Evolutionary conservation across 2,113 vertebrate species (phyloP).

Genomic region (Cephalopterus ornatus): DNA sequence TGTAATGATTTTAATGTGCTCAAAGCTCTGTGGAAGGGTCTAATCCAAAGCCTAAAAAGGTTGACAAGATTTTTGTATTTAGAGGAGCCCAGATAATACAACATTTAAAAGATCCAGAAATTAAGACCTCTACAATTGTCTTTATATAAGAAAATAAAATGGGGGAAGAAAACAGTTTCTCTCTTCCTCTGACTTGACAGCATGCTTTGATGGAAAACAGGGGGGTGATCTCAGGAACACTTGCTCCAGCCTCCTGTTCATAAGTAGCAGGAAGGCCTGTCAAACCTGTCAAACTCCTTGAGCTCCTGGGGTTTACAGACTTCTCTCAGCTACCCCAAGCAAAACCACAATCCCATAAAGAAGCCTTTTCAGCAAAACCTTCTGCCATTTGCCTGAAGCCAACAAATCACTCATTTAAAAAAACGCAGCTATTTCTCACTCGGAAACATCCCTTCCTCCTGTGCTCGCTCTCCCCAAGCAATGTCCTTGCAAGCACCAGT

Average conservation of each 20-base stretch:
- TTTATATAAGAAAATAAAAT: not conserved
- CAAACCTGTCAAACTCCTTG: constrained; percentile 41
- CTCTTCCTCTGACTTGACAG: not conserved
- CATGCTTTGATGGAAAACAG: not conserved
- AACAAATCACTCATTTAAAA: constrained; percentile 39
- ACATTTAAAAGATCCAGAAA: not conserved
- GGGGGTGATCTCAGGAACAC: not conserved
- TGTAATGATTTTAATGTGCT: not conserved
- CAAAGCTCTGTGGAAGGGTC: not conserved
- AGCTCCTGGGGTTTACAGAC: constrained; percentile 60
- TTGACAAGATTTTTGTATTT: not conserved
- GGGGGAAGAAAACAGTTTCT: not conserved
- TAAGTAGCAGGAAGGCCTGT: constrained; percentile 17
- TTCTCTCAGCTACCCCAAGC: constrained; percentile 53
- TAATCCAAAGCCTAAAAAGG: not conserved
- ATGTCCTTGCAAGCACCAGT: not conserved
- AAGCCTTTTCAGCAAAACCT: constrained; percentile 55
- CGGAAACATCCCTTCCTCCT: not conserved
- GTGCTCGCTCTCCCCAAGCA: not conserved
- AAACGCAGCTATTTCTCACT: not conserved
- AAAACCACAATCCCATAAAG: constrained; percentile 68
- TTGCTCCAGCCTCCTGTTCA: not conserved
- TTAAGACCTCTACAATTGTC: not conserved
- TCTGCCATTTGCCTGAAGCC: constrained; percentile 52
- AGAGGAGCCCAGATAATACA: not conserved